Base-by-base conservation (phyloP, 2,797 vertebrate genomes). In the Sebastiscus tertius region DNA sequence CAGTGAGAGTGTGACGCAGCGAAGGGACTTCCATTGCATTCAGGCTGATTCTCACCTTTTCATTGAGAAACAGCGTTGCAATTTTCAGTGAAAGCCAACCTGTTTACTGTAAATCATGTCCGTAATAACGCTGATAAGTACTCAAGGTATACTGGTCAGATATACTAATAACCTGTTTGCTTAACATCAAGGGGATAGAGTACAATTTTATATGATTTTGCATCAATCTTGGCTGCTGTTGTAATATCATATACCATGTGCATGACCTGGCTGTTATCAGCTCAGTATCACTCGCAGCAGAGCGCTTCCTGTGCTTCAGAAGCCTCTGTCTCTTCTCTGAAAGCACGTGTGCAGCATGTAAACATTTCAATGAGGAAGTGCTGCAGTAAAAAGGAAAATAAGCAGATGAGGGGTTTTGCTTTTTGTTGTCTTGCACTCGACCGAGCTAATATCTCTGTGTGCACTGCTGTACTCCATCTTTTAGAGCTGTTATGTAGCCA, bases 291-390 rank as follows among this genome's bases (percentile, higher is more conserved):
- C 63, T 82, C 24, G 54, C 59, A 67, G 63, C 67, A 42, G 18
- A 77, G 58, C 5, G 7, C 59, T 89, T 90, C 86, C 87, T 84
- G 64, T 79, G 49, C 77, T 34, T 78, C 73, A 62, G 52, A 77
- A 72, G 62, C 83, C 72, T 75, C 72, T 29, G 78, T 46, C 81
- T 85, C 83, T 92, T 91, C 88, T 91, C 68, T 93, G 88, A 92
- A 91, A 93, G 87, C 95, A 94, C 86, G 92, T 95, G 95, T 90
- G 80, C 83, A 31, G 91, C 93, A 94, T 95, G 94, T 95, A 96
- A 95, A 95, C 94, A 94, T 67, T 60, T 82, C 77, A 87, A 79
- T 83, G 87, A 95, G 94, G 94, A 96, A 95, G 92, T 92, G 82
- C 89, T 84, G 91, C 88, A 87, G 90, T 89, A 79, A 87, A 80